Percentiles rank a stretch among this genome's conserved stretches.
Evolutionary conservation across 2,797 vertebrate species (phyloP).

Genomic region (Chrysolophus pictus): DNA sequence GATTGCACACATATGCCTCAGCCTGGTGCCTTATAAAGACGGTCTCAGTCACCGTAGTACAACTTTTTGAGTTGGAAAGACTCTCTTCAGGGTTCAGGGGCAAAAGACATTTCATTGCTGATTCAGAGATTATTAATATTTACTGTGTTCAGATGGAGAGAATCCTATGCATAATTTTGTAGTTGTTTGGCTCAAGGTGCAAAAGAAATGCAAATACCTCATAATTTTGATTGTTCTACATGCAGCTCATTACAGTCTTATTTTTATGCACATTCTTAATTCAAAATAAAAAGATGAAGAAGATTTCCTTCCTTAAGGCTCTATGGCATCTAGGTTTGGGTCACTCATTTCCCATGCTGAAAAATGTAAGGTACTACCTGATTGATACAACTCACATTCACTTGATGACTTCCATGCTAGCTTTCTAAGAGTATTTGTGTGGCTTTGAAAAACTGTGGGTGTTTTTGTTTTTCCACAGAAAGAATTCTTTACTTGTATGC

Average conservation of each 20-base stretch:
- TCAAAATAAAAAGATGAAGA: constrained; percentile 37
- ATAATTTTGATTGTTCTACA: constrained; percentile 63
- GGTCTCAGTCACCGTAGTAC: not conserved
- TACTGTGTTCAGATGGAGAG: constrained; percentile 64
- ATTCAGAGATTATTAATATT: constrained; percentile 71
- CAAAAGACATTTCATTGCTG: constrained; percentile 53
- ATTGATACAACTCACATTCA: not conserved
- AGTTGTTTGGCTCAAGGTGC: constrained; percentile 60
- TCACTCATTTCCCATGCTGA: not conserved
- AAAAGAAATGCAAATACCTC: constrained; percentile 63
- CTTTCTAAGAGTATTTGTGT: not conserved
- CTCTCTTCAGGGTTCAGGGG: constrained; percentile 27
- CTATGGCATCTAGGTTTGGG: not conserved
- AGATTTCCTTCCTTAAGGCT: constrained; percentile 1
- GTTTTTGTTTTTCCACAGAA: not conserved
- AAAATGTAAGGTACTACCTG: not conserved
- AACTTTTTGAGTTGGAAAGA: constrained; percentile 38
- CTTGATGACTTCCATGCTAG: not conserved
- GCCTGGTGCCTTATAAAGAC: not conserved
- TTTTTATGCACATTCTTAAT: constrained; percentile 62
- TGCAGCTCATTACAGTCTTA: constrained; percentile 56
- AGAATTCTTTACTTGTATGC: not conserved
- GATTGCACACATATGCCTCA: not conserved
- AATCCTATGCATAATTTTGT: constrained; percentile 64
- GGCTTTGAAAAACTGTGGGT: not conserved